A percentile compares a stretch with the other conserved stretches of the same genome.
Evolutionary conservation across 2,797 vertebrate species (phyloP).

Genomic region (Phalanger gymnotis): DNA sequence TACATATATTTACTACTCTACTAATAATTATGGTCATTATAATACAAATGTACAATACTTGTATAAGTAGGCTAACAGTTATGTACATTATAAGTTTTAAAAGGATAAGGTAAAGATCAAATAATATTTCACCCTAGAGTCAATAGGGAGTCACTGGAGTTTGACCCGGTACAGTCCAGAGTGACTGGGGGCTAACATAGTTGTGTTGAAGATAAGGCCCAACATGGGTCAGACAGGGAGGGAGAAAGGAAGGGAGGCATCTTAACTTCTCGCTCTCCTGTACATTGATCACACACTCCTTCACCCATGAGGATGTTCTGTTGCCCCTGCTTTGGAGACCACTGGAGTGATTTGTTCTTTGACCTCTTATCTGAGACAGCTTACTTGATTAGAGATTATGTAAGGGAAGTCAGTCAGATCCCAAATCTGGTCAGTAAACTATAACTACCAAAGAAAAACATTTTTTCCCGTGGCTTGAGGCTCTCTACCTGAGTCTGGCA

Average conservation of each 20-base stretch:
- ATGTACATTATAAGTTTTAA: background rate
- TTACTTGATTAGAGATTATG: background rate
- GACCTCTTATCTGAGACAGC: background rate
- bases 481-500: background rate
- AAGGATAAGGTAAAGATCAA: background rate
- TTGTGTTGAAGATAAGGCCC: background rate
- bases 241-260: background rate
- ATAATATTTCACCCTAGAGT: background rate
- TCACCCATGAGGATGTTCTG: background rate
- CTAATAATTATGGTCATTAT: background rate
- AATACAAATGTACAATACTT: background rate
- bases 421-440: background rate
- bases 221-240: background rate
- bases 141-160: background rate
- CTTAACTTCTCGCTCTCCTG: background rate
- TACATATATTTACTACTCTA: background rate
- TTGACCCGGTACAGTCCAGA: background rate
- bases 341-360: background rate
- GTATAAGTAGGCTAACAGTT: background rate
- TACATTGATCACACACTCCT: background rate
- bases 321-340: background rate
- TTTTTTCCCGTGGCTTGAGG: background rate
- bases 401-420: background rate
- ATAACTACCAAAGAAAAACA: background rate
- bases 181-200: background rate